Conservation (phyloP, 1,140 invertebrate species). For the Danaus plexippus region DNA sequence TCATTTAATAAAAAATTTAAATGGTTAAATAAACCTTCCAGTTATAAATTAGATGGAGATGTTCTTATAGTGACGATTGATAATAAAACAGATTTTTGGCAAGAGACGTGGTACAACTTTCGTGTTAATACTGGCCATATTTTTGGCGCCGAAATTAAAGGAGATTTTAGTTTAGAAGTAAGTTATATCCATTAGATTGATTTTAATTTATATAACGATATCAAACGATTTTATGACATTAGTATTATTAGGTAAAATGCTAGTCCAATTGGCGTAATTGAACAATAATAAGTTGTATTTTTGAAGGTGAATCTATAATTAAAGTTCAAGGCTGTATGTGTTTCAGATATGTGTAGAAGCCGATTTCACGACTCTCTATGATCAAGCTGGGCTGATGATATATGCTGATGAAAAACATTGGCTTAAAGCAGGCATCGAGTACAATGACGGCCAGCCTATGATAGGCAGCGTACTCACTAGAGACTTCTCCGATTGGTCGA, state of each 20-base stretch:
- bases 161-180: slow-evolving; percentile 45
- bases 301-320: too few relatives aligned
- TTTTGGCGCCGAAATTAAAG: slow-evolving; percentile 33
- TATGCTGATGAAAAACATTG: slow-evolving; percentile 45
- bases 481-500: slow-evolving; percentile 47
- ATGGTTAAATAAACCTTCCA: slow-evolving; percentile 46
- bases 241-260: too few relatives aligned
- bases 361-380: slow-evolving; percentile 40
- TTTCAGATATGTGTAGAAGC: slow-evolving; percentile 46
- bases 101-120: slow-evolving; percentile 47
- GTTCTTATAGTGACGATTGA: slow-evolving; percentile 34
- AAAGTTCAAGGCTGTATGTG: background rate
- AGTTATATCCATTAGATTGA: slow-evolving; percentile 9
- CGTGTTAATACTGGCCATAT: slow-evolving; percentile 39
- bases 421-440: slow-evolving; percentile 53
- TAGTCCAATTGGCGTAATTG: too few relatives aligned
- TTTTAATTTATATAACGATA: background rate
- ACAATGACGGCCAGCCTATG: slow-evolving; percentile 50
- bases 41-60: slow-evolving; percentile 27
- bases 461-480: slow-evolving; percentile 49
- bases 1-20: slow-evolving; percentile 23
- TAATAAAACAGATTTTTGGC: slow-evolving; percentile 49
- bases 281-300: too few relatives aligned
- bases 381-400: slow-evolving; percentile 52
- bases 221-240: too few relatives aligned